Conservation (phyloP, 2,888 invertebrate genomes). For the Protodeltote pygarga region DNA sequence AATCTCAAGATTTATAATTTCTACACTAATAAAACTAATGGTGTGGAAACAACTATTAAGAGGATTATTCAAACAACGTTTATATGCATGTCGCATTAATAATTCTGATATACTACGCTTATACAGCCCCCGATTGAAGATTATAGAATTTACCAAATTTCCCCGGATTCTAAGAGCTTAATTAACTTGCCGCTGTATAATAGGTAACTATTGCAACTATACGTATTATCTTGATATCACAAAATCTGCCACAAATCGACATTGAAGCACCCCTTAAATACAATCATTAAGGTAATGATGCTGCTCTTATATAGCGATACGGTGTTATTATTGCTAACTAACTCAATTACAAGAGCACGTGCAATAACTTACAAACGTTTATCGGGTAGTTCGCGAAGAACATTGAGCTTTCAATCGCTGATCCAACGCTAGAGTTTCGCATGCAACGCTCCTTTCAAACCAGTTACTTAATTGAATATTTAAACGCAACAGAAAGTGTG, state of each 20-base stretch:
- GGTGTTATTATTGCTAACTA: conserved; percentile 68
- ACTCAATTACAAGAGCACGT: conserved; percentile 68
- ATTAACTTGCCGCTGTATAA: conserved; percentile 33
- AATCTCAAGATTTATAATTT: conserved; percentile 48
- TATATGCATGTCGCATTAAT: conserved; percentile 25
- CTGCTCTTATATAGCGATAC: conserved; percentile 68
- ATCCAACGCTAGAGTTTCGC: conserved; percentile 27
- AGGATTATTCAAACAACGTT: conserved; percentile 39
- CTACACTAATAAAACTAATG: conserved; percentile 37
- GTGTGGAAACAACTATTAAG: conserved; percentile 38
- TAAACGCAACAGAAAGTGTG: conserved; percentile 56
- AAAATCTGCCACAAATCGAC: conserved; percentile 44
- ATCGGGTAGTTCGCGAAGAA: conserved; percentile 25
- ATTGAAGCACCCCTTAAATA: conserved; percentile 55
- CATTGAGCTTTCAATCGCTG: conserved; percentile 34
- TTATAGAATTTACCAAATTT: conserved; percentile 35
- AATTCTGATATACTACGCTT: conserved; percentile 31
- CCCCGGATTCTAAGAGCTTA: conserved; percentile 29
- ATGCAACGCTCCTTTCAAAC: conserved; percentile 34
- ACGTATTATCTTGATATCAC: conserved; percentile 39
- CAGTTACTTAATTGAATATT: conserved; percentile 61
- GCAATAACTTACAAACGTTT: conserved; percentile 50
- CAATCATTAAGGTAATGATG: conserved; percentile 72
- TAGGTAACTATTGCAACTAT: conserved; percentile 33
- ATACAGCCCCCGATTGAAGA: conserved; percentile 33